Evolutionary conservation across 2,888 invertebrate genomes (phyloP).

Genomic region (Eupithecia inturbata): DNA sequence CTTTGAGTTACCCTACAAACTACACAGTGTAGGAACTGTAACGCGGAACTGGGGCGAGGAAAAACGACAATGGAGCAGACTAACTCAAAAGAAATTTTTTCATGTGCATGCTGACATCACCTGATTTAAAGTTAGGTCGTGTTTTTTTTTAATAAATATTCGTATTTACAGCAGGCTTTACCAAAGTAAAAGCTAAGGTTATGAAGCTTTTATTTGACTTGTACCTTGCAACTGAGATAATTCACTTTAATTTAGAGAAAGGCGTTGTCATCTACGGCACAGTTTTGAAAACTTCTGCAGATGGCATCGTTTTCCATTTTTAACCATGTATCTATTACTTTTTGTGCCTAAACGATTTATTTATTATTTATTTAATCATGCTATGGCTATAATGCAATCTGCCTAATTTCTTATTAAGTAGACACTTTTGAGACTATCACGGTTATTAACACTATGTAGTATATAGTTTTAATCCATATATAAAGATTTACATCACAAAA

Average conservation of each 20-base stretch:
- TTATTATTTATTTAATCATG: too few species aligned
- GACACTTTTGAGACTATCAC: background rate
- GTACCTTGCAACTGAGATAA: background rate
- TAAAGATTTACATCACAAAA: background rate
- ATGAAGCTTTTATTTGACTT: background rate
- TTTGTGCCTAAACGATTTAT: too few species aligned
- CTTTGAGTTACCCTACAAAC: slow-evolving; percentile 48
- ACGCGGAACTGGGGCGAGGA: slow-evolving; percentile 60
- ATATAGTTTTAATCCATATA: too few species aligned
- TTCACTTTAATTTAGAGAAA: too few species aligned
- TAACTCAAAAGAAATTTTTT: slow-evolving; percentile 69
- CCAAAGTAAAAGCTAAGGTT: background rate
- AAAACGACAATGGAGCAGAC: slow-evolving; percentile 62
- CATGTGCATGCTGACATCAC: slow-evolving; percentile 60
- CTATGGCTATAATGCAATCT: too few species aligned
- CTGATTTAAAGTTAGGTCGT: background rate
- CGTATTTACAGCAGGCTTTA: background rate
- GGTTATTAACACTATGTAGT: background rate
- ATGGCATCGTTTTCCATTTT: too few species aligned
- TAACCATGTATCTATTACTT: too few species aligned
- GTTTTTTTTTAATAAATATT: background rate
- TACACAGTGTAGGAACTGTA: slow-evolving; percentile 15
- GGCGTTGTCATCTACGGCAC: too few species aligned
- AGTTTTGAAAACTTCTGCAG: too few species aligned
- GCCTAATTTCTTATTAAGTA: background rate